Conservation (phyloP, 2,113 vertebrate genomes). For the Sylvietta virens region DNA sequence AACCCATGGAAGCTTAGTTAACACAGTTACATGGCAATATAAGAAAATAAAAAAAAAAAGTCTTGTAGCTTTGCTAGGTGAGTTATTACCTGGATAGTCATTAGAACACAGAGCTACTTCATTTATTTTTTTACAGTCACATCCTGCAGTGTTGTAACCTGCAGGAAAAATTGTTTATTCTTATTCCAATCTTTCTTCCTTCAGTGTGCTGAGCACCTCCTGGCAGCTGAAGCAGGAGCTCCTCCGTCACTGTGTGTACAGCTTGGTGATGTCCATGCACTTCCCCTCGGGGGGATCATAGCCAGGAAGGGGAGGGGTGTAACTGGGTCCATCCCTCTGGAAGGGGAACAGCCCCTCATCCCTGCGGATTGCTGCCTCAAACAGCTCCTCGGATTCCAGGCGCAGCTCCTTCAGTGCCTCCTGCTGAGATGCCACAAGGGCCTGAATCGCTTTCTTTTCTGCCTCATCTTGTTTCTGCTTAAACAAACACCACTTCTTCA, state of each 20-base stretch:
- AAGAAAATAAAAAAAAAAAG: background rate
- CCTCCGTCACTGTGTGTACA: constrained; percentile 79
- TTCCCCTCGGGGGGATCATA: constrained; percentile 90
- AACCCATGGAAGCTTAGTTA: background rate
- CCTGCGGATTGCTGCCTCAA: constrained; percentile 78
- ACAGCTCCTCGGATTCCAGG: constrained; percentile 82
- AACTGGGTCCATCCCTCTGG: constrained; percentile 76
- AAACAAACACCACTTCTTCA: constrained; percentile 85
- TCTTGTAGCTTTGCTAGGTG: background rate
- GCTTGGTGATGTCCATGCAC: constrained; percentile 83
- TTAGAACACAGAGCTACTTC: background rate
- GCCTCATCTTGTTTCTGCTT: constrained; percentile 81
- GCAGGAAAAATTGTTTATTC: background rate
- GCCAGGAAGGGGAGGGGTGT: constrained; percentile 77
- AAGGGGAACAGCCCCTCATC: constrained; percentile 82
- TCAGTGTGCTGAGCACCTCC: accelerated
- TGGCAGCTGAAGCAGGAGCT: background rate
- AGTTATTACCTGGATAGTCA: accelerated
- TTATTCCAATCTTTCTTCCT: background rate
- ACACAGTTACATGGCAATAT: background rate
- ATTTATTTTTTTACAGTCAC: background rate
- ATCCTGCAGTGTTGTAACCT: background rate
- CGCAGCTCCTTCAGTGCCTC: constrained; percentile 85
- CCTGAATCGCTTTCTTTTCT: constrained; percentile 73
- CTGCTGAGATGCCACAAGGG: constrained; percentile 78